Conservation (phyloP, 2,797 vertebrate species). For the Silurus aristotelis region DNA sequence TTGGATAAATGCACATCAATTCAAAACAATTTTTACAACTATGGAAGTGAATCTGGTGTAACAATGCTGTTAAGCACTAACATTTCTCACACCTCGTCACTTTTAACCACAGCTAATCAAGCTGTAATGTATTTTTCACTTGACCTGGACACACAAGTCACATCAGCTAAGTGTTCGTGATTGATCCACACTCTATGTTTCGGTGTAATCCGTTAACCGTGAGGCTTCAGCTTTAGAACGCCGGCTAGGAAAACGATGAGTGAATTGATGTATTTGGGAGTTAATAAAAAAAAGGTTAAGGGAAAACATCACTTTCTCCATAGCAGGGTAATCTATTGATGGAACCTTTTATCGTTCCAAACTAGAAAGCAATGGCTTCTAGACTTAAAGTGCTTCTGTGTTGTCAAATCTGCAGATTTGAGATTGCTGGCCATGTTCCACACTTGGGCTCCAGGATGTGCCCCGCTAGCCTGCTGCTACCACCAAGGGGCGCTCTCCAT, state of each 20-base stretch:
- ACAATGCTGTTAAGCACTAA: background rate
- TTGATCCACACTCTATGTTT: background rate
- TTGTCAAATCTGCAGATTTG: constrained; percentile 63
- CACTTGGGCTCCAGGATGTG: constrained; percentile 75
- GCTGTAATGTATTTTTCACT: background rate
- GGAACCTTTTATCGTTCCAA: background rate
- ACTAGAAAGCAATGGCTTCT: background rate
- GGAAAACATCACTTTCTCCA: background rate
- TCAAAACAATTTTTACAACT: background rate
- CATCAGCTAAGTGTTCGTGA: background rate
- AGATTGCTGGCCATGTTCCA: constrained; percentile 79
- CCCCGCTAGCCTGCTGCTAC: constrained; percentile 83
- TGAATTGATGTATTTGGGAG: background rate
- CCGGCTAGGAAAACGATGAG: background rate
- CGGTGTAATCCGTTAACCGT: background rate
- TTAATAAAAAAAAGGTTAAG: background rate
- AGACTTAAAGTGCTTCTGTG: background rate
- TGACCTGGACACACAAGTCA: background rate
- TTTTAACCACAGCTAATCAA: background rate
- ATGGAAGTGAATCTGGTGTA: background rate
- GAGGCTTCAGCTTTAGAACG: background rate
- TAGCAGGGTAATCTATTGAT: background rate
- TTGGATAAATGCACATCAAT: background rate
- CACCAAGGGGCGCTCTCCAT: constrained; percentile 89
- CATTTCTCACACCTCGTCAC: background rate